These are phyloP conservation scores for Haemorhous mexicanus DNA, from an alignment of 2,113 vertebrate species.

Conservation along the genomic window DNA sequence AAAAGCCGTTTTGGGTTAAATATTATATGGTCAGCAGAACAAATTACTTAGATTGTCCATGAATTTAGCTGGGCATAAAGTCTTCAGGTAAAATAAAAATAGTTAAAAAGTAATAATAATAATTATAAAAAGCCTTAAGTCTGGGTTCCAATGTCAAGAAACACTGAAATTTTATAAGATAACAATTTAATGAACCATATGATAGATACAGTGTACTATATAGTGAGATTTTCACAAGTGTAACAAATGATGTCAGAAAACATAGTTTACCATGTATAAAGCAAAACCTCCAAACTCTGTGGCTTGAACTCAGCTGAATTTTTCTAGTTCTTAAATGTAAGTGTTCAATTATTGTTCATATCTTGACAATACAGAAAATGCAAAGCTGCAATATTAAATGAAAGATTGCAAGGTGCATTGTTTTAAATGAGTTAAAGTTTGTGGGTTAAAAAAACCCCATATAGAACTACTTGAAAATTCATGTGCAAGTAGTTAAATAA, in stretches of 20 bases:
- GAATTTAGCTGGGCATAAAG: neutral
- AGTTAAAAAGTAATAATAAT: neutral
- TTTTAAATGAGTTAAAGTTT: neutral
- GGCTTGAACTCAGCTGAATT: neutral
- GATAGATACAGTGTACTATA: neutral
- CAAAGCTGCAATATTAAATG: neutral
- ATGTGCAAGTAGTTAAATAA: neutral
- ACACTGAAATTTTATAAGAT: neutral
- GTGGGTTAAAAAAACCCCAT: neutral
- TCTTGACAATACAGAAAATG: neutral
- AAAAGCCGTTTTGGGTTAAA: neutral
- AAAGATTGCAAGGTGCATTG: neutral
- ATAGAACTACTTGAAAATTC: neutral
- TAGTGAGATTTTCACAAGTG: neutral
- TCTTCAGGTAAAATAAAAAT: neutral
- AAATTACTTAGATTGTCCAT: neutral
- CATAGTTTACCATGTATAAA: neutral
- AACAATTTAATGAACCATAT: neutral
- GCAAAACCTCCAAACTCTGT: neutral
- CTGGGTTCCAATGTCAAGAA: neutral
- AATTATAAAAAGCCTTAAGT: neutral
- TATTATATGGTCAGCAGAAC: neutral
- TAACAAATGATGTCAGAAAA: neutral
- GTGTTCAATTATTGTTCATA: neutral
- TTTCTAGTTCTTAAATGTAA: neutral